Evolutionary conservation across 2,888 invertebrate species (phyloP).

Genomic region (Norana najaformis): DNA sequence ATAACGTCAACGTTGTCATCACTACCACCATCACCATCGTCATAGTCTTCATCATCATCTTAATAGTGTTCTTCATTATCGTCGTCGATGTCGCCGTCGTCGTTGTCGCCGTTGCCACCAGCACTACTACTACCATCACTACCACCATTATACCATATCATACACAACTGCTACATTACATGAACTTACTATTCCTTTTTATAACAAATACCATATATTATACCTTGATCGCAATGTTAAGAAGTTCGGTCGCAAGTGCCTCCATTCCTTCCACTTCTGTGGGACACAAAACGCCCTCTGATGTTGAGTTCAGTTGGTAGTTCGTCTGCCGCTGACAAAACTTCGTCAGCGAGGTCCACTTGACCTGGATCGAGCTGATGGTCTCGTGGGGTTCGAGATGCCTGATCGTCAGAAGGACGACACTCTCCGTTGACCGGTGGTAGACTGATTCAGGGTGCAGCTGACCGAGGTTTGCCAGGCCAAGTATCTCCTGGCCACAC

Average conservation of each 20-base stretch:
- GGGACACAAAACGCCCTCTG: not conserved
- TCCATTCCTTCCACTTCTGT: not conserved
- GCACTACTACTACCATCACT: slow-evolving; percentile 39
- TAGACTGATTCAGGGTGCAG: not conserved
- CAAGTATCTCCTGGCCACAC: not conserved
- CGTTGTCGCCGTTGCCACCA: slow-evolving; percentile 41
- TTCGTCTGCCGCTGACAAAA: not conserved
- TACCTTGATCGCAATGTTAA: not conserved
- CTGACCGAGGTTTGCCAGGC: not conserved
- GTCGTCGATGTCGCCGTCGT: slow-evolving; percentile 41
- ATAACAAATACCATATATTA: no score
- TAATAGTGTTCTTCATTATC: slow-evolving; percentile 44
- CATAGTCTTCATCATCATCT: slow-evolving; percentile 44
- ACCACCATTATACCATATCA: slow-evolving; percentile 30
- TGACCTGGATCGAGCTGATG: not conserved
- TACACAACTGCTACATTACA: not conserved
- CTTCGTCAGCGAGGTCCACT: not conserved
- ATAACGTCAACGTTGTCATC: not conserved
- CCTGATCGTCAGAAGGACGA: not conserved
- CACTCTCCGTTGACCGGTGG: not conserved
- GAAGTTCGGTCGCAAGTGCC: not conserved
- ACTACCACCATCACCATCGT: slow-evolving; percentile 36
- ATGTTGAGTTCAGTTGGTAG: not conserved
- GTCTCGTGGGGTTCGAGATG: not conserved
- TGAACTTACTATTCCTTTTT: no score